Conservation (phyloP, 2,113 vertebrate genomes). For the Heterotis niloticus region DNA sequence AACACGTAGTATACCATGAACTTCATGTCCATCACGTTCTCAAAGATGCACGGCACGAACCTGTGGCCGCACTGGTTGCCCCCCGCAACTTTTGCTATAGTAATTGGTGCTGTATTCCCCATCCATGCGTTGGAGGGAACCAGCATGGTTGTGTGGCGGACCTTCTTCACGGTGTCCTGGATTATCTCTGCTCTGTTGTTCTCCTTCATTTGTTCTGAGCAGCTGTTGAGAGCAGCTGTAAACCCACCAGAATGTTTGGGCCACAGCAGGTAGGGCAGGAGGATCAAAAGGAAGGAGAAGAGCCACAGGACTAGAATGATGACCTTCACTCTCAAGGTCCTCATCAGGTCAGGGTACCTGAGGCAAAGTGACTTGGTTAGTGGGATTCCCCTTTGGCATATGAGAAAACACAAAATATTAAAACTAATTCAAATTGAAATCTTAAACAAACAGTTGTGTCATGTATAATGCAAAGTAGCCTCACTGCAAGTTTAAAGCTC, state of each 20-base stretch:
- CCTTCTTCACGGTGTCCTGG: too few species aligned
- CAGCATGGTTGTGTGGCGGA: too few species aligned
- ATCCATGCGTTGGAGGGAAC: too few species aligned
- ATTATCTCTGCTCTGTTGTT: too few species aligned
- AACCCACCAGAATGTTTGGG: slow-evolving; percentile 18
- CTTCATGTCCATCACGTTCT: slow-evolving; percentile 27
- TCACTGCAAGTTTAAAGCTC: too few species aligned
- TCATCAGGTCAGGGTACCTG: neutral
- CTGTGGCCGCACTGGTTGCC: neutral
- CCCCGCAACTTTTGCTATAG: too few species aligned
- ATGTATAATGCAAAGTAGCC: too few species aligned
- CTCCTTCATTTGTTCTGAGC: neutral
- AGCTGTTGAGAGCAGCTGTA: too few species aligned
- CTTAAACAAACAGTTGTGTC: too few species aligned
- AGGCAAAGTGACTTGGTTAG: neutral
- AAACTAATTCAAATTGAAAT: neutral
- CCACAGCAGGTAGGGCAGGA: slow-evolving; percentile 45
- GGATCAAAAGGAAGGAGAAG: slow-evolving; percentile 22
- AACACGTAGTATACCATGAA: slow-evolving; percentile 50
- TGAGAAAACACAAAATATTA: too few species aligned
- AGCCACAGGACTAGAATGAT: slow-evolving; percentile 35
- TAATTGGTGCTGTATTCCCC: too few species aligned
- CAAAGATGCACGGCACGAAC: slow-evolving; percentile 32
- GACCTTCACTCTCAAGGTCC: neutral
- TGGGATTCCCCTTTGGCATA: too few species aligned